Conservation (phyloP, 2,113 vertebrate species). For the Gavialis gangeticus region DNA sequence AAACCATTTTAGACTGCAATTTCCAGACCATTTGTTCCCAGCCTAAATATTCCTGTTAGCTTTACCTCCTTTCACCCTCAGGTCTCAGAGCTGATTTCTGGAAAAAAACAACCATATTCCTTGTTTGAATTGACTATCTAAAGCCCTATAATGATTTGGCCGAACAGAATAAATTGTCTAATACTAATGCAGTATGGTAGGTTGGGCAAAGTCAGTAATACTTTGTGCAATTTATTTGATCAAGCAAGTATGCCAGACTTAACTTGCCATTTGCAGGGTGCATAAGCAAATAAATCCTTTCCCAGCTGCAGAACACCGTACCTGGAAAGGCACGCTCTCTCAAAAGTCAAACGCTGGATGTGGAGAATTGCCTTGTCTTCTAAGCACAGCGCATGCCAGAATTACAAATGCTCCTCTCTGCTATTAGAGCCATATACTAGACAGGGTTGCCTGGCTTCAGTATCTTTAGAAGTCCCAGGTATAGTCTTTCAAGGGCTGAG, state of each 20-base stretch:
- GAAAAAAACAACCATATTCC: too few species aligned
- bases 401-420: neutral
- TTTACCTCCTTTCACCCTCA: neutral
- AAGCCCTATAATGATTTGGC: neutral
- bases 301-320: neutral
- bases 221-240: neutral
- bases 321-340: neutral
- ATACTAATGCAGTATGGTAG: neutral
- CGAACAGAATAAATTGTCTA: too few species aligned
- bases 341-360: neutral
- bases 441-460: neutral
- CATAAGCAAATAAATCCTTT: neutral
- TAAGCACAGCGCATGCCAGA: neutral
- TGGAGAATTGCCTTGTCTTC: neutral
- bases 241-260: neutral
- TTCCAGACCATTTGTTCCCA: neutral
- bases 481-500: neutral
- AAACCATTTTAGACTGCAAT: neutral
- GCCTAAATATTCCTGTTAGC: neutral
- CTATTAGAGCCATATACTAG: too few species aligned
- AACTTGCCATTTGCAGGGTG: neutral
- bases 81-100: neutral
- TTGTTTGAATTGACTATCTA: neutral
- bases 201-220: too few species aligned
- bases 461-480: neutral